Percentiles rank a stretch among this genome's conserved stretches.
Evolutionary conservation across 2,797 vertebrate species (phyloP).

Genomic region (Hypotaenidia philippensis): DNA sequence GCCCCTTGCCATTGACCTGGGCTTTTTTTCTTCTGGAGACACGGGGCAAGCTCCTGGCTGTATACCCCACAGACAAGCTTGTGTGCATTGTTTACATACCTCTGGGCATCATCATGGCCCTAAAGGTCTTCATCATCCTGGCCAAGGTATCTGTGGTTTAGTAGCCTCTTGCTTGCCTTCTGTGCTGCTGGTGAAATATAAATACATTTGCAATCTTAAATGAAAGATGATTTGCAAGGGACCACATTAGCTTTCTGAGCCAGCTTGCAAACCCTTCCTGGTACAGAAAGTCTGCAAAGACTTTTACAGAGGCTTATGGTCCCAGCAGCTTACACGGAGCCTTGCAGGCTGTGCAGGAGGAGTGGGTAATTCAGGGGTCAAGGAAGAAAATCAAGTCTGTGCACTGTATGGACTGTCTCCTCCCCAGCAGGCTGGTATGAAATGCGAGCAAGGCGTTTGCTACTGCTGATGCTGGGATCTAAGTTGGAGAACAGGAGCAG

Average conservation of each 20-base stretch:
- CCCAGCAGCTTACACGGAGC: not conserved
- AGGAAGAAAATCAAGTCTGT: not conserved
- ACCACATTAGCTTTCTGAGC: not conserved
- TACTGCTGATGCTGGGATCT: not conserved
- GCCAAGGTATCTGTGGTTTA: not conserved
- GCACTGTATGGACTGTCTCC: not conserved
- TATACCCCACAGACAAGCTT: not conserved
- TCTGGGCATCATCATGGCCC: not conserved
- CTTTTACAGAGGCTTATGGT: not conserved
- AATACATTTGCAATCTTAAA: not conserved
- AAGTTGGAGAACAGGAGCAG: not conserved
- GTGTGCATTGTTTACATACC: rapidly evolving
- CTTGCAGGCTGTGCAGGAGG: not conserved
- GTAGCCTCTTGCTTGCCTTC: not conserved
- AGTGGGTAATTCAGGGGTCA: not conserved
- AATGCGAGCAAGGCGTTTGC: not conserved
- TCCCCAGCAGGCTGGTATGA: not conserved
- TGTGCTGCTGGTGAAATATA: not conserved
- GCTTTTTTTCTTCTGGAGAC: not conserved
- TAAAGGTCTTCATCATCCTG: not conserved
- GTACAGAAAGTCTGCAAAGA: not conserved
- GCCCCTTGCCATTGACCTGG: not conserved
- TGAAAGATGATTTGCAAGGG: not conserved
- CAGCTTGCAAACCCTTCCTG: not conserved
- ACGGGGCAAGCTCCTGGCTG: not conserved